Percentiles rank a stretch among this genome's conserved stretches.
Evolutionary conservation across 2,113 vertebrate genomes (phyloP).

Genomic region (Tricholaema leucomelas): DNA sequence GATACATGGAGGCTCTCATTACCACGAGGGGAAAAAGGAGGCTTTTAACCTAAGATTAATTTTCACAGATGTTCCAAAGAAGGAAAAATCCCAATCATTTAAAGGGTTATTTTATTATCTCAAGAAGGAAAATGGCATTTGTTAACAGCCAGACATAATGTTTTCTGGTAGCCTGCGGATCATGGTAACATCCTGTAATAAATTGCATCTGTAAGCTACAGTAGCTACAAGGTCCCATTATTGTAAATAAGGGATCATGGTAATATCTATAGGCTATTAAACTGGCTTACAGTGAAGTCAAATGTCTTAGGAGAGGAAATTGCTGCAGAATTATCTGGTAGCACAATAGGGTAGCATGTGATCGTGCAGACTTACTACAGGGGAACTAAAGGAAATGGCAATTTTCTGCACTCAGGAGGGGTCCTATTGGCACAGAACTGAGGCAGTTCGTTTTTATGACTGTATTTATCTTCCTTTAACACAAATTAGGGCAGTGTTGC

Average conservation of each 20-base stretch:
- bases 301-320: constrained; percentile 63
- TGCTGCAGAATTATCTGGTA: constrained; percentile 53
- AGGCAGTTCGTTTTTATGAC: constrained; percentile 32
- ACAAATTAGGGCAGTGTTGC: background rate
- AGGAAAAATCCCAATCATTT: constrained; percentile 51
- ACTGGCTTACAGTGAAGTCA: constrained; percentile 56
- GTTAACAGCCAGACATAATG: constrained; percentile 41
- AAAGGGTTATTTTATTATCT: constrained; percentile 66
- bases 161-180: constrained; percentile 56
- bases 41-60: constrained; percentile 67
- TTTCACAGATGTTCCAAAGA: constrained; percentile 47
- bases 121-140: constrained; percentile 59
- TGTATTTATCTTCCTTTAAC: constrained; percentile 33
- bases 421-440: constrained; percentile 14
- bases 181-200: constrained; percentile 67
- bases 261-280: constrained; percentile 71
- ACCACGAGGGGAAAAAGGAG: constrained; percentile 32
- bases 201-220: constrained; percentile 62
- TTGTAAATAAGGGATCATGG: constrained; percentile 67
- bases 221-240: constrained; percentile 59
- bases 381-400: constrained; percentile 47
- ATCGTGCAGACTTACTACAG: constrained; percentile 29
- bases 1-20: constrained; percentile 18
- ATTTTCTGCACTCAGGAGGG: constrained; percentile 53
- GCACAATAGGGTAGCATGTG: constrained; percentile 45